Base-by-base conservation (phyloP, 2,888 invertebrate genomes). In the Spatulosminthurus flaviceps region DNA sequence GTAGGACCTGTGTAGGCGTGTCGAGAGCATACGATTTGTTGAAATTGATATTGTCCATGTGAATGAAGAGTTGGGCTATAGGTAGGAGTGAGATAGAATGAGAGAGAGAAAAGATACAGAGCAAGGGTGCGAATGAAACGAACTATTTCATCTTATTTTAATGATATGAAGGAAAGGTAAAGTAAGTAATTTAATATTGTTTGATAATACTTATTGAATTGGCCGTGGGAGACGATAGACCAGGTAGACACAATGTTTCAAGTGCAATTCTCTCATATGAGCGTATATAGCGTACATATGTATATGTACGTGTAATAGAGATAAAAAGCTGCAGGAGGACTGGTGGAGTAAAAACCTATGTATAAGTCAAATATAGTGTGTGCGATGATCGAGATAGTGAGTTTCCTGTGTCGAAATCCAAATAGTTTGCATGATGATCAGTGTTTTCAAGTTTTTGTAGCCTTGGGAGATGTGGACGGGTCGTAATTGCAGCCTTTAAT, bases 401-500 rank as follows among this genome's bases (percentile, higher is more conserved):
- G 82, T 82, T 82, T 81, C 81, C 81, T 82, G 80, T 82, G 82
- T 80, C 73, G 80, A 81, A 81, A 82, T 81, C 80, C 74, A 80
- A 81, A 82, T 81, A 81, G 81, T 82, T 82, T 79, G 80, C 81
- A 82, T 82, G 82, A 81, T 81, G 73, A 80, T 79, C 80, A 77
- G 77, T 80, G 81, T 82, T 82, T 80, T 81, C 82, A 82, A 80
- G 80, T 82, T 80, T 82, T 82, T 80, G 76, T 82, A 80, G 82
- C 79, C 79, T 81, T 79, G 80, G 83, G 82, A 79, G 80, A 79
- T 82, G 81, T 80, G 81, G 82, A 82, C 78, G 78, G 71, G 64
- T 81, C 79, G 84, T 84, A 84, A 84, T 84, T 84, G 84, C 81
- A 82, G 80, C 81, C 82, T 82, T 84, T 84, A 84, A 82, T 84